Conservation (phyloP, 2,888 invertebrate genomes). For the Apodemia duryi region DNA sequence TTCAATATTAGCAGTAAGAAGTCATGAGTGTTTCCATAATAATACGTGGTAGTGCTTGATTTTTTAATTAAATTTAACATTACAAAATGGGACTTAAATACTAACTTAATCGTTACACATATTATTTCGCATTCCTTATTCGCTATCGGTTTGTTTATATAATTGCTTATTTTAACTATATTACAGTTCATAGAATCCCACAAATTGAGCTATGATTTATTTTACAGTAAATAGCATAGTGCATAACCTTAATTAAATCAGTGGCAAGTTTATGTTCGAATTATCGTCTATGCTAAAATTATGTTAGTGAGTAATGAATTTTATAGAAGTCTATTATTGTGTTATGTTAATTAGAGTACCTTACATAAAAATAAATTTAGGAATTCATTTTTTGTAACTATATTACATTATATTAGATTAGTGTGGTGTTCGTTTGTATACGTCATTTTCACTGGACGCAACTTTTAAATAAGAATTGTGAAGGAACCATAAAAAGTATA, state of each 20-base stretch:
- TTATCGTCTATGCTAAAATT: conserved; percentile 33
- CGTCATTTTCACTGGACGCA: conserved; percentile 65
- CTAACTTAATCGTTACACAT: conserved; percentile 42
- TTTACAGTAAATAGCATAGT: conserved; percentile 51
- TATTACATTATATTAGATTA: conserved; percentile 65
- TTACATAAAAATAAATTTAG: conserved; percentile 63
- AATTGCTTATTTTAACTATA: conserved; percentile 57
- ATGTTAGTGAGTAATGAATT: conserved; percentile 28
- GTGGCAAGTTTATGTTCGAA: conserved; percentile 43
- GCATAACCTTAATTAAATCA: conserved; percentile 51
- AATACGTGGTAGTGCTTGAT: conserved; percentile 75
- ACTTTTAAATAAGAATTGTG: conserved; percentile 43
- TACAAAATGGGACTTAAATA: conserved; percentile 74
- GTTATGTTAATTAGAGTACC: conserved; percentile 50
- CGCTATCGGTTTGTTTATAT: conserved; percentile 34
- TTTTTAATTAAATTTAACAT: conserved; percentile 66
- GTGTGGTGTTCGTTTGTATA: conserved; percentile 74
- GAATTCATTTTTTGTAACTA: conserved; percentile 57
- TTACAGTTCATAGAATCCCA: conserved; percentile 57
- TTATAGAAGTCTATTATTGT: conserved; percentile 63
- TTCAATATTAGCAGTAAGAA: conserved; percentile 78
- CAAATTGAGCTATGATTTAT: conserved; percentile 73
- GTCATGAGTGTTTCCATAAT: conserved; percentile 76
- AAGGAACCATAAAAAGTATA: conserved; percentile 20
- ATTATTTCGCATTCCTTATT: conserved; percentile 51